Evolutionary conservation across 2,888 invertebrate species (phyloP).

Genomic region (Netelia fuscicornis): DNA sequence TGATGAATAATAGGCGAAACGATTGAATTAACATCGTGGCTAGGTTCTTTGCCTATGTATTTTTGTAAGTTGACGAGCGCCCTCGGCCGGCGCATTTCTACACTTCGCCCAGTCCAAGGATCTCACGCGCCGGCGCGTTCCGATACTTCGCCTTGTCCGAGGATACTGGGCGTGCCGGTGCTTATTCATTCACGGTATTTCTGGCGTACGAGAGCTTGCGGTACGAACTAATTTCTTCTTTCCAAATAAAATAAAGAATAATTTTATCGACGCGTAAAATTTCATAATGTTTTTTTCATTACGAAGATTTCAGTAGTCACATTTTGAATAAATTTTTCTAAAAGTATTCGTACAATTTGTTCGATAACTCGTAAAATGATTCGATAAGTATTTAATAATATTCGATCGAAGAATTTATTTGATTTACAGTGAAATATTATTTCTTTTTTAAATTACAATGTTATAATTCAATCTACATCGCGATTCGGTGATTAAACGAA

Average conservation of each 20-base stretch:
- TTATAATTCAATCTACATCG: too few relatives aligned
- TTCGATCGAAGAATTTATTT: not conserved
- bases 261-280: too few relatives aligned
- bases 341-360: too few relatives aligned
- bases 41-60: slow-evolving; percentile 4
- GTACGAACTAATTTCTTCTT: too few relatives aligned
- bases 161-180: slow-evolving; percentile 51
- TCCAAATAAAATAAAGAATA: too few relatives aligned
- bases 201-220: too few relatives aligned
- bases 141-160: slow-evolving; percentile 39
- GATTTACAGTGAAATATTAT: not conserved
- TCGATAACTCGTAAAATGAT: too few relatives aligned
- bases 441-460: not conserved
- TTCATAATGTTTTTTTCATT: too few relatives aligned
- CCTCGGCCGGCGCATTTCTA: slow-evolving; percentile 3
- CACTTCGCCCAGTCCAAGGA: slow-evolving; percentile 49
- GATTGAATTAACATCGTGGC: slow-evolving; percentile 32
- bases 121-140: slow-evolving; percentile 48
- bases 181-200: not conserved
- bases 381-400: not conserved
- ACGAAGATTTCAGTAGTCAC: too few relatives aligned
- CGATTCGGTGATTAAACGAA: too few relatives aligned
- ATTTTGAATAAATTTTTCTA: too few relatives aligned
- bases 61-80: not conserved
- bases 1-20: slow-evolving; percentile 24